Evolutionary conservation across 2,888 invertebrate species (phyloP), one percentile per base, ranked within the genome.

Genomic region (Elgonia sp.): DNA sequence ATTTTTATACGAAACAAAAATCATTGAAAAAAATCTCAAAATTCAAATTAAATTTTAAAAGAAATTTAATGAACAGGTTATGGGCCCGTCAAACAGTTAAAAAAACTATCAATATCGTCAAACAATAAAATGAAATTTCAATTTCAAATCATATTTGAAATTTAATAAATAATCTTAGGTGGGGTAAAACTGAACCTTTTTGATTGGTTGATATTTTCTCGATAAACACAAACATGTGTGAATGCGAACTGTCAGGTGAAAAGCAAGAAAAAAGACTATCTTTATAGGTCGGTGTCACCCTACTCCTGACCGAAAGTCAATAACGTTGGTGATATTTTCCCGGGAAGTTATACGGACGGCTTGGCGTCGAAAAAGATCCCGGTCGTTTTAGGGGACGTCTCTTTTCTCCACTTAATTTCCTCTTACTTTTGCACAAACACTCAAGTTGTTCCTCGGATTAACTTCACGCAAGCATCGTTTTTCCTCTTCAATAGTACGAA

Each of bases 261-360:
- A 57, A 57, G 21, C 10, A 9, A 57, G 21, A 7, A 57, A 20
- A 57, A 57, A 57, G 20, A 8, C 21, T 72, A 55, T 65, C 29
- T 55, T 21, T 53, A 37, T 72, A 50, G 67, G 67, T 69, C 50
- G 69, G 14, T 16, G 37, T 69, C 50, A 50, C 29, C 69, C 69
- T 29, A 16, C 69, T 67, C 29, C 50, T 21, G 39, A 69, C 69
- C 46, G 55, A 55, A 72, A 72, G 70, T 72, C 70, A 72, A 72
- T 72, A 72, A 55, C 53, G 70, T 37, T 39, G 70, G 70, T 39
- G 70, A 53, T 72, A 72, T 72, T 72, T 72, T 72, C 29, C 70
- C 37, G 12, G n/a, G 55, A 72, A 72, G 29, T 72, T 72, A 72
- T 55, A 55, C 70, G 16, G 4, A 57, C n/a, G n/a, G 53, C n/a